phyloP scores from a whole-genome alignment of 2,888 invertebrate species.

The Dione vanillae region DNA sequence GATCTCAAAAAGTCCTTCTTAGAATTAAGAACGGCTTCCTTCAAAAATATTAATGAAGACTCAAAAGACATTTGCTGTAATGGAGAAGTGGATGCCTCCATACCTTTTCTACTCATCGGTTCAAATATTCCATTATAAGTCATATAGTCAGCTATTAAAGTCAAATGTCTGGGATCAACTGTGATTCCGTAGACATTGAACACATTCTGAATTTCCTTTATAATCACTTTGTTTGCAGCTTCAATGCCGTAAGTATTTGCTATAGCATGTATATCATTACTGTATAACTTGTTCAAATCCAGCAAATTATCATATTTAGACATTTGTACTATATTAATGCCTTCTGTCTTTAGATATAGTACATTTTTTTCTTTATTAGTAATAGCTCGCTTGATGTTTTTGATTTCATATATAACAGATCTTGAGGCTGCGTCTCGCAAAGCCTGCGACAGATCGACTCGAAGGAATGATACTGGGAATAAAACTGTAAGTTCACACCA shows the following conservation, averaged over 20 bases:
- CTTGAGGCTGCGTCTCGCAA: conserved; percentile 88
- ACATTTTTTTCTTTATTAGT: conserved; percentile 87
- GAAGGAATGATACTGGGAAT: conserved; percentile 80
- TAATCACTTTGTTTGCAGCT: conserved; percentile 95
- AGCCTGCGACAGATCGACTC: conserved; percentile 90
- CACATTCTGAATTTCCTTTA: conserved; percentile 97
- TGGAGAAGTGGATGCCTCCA: conserved; percentile 96
- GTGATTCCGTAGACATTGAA: conserved; percentile 98
- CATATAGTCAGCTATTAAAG: conserved; percentile 98
- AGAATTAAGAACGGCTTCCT: conserved; percentile 89
- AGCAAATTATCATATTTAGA: conserved; percentile 91
- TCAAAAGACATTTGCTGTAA: conserved; percentile 99
- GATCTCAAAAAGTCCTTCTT: conserved; percentile 90
- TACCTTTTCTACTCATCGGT: conserved; percentile 95
- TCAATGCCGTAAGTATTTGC: conserved; percentile 97
- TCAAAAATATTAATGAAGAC: conserved; percentile 93
- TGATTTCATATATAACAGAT: conserved; percentile 91
- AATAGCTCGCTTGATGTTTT: conserved; percentile 93
- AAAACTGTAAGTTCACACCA: conserved; percentile 94
- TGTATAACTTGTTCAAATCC: conserved; percentile 92
- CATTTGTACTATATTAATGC: conserved; percentile 96
- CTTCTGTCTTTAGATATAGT: conserved; percentile 94
- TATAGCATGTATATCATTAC: conserved; percentile 97
- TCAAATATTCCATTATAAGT: conserved; percentile 95
- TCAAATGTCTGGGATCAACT: conserved; percentile 96